Evolutionary conservation across 2,113 vertebrate genomes (phyloP).

Genomic region (Sinocyclocheilus anophthalmus): DNA sequence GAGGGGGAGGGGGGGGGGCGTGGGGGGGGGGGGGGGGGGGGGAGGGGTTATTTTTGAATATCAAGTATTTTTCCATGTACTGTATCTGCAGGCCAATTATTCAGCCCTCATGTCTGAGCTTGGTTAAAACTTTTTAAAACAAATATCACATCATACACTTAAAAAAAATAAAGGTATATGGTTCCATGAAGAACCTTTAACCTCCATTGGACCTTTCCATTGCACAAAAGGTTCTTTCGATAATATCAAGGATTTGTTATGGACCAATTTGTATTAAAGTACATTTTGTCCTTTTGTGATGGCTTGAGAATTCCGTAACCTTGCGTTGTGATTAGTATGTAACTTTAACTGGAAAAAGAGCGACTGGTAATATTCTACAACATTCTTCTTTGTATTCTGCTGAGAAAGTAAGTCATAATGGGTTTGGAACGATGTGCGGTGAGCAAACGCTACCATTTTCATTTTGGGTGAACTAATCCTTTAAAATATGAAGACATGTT

Average conservation of each 20-base stretch:
- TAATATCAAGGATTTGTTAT: no score
- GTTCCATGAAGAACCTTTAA: no score
- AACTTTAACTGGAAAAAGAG: not conserved
- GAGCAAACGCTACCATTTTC: not conserved
- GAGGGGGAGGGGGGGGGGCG: no score
- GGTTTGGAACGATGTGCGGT: not conserved
- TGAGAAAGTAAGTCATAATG: not conserved
- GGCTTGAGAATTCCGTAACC: not conserved
- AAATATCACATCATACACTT: not conserved
- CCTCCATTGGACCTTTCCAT: no score
- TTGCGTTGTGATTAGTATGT: no score
- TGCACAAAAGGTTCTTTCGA: no score
- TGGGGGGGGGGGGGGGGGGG: no score
- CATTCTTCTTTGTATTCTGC: not conserved
- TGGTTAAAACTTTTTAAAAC: not conserved
- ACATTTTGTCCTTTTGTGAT: not conserved
- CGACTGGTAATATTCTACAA: not conserved
- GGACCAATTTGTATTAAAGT: not conserved
- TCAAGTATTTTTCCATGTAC: not conserved
- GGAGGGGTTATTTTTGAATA: no score
- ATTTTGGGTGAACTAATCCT: slow-evolving; percentile 18
- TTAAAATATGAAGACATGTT: slow-evolving; percentile 20
- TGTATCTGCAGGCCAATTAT: slow-evolving; percentile 18
- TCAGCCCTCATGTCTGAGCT: slow-evolving; percentile 8
- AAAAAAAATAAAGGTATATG: not conserved